Conservation (phyloP, 1,140 invertebrate genomes). For the Eupristina koningsbergeri region DNA sequence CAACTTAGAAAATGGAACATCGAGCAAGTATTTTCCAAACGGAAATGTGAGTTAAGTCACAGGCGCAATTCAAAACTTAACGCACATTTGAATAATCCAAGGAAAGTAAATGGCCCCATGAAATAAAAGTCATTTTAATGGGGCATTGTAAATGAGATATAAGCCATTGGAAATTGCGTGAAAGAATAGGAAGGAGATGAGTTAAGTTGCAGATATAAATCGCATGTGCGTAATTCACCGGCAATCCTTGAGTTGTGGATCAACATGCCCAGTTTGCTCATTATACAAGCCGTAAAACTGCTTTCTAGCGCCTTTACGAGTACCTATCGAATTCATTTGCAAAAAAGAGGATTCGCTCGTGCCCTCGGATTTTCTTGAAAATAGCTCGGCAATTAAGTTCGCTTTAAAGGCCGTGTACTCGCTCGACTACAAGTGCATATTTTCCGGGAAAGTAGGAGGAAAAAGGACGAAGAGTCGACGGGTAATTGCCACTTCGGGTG, state of each 20-base stretch:
- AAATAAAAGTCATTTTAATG: neutral
- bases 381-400: neutral
- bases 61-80: neutral
- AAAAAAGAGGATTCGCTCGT: neutral
- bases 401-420: too few relatives aligned
- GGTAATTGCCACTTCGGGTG: neutral
- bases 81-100: too few relatives aligned
- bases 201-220: neutral
- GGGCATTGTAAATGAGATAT: neutral
- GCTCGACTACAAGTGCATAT: neutral
- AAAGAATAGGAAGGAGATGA: neutral
- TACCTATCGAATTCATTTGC: neutral
- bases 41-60: neutral
- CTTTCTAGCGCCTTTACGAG: neutral
- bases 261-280: neutral
- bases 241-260: neutral
- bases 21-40: neutral
- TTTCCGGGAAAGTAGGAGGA: neutral
- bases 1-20: too few relatives aligned
- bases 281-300: neutral
- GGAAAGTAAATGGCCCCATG: neutral
- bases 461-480: neutral
- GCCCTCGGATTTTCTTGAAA: neutral
- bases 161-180: neutral
- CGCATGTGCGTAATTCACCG: neutral